Conservation (phyloP, 1,140 invertebrate genomes). For the Oreohelix idahoensis region DNA sequence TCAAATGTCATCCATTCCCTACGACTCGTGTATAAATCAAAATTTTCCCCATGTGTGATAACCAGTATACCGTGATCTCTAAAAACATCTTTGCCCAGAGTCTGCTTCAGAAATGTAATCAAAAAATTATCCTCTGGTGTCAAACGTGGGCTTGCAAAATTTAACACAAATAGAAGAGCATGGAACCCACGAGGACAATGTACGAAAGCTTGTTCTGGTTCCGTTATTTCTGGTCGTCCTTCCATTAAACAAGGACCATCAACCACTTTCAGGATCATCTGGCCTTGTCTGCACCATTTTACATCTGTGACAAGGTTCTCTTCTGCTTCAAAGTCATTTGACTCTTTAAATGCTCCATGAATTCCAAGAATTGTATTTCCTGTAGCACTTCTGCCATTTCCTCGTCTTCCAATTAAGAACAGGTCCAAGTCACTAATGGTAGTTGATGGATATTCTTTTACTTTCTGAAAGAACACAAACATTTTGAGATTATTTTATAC, state of each 20-base stretch:
- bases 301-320: not conserved
- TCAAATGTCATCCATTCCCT: conserved; percentile 10
- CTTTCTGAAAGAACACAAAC: no score
- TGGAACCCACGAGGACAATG: conserved; percentile 3
- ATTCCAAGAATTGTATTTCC: conserved; percentile 6
- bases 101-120: not conserved
- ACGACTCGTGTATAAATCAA: not conserved
- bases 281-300: not conserved
- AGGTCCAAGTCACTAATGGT: not conserved
- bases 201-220: not conserved
- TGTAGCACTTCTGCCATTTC: not conserved
- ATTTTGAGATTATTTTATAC: no score
- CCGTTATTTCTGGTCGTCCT: not conserved
- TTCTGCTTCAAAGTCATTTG: not conserved
- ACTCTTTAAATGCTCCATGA: conserved; percentile 1
- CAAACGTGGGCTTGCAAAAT: not conserved
- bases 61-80: not conserved
- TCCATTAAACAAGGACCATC: not conserved
- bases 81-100: not conserved
- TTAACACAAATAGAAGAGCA: conserved; percentile 7
- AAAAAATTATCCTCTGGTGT: not conserved
- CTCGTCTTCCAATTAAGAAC: not conserved
- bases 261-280: not conserved
- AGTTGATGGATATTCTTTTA: no score
- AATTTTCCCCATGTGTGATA: not conserved